Evolutionary conservation across 2,888 invertebrate genomes (phyloP), one percentile per base, ranked within the genome.

Genomic region (Bombyx huttoni): DNA sequence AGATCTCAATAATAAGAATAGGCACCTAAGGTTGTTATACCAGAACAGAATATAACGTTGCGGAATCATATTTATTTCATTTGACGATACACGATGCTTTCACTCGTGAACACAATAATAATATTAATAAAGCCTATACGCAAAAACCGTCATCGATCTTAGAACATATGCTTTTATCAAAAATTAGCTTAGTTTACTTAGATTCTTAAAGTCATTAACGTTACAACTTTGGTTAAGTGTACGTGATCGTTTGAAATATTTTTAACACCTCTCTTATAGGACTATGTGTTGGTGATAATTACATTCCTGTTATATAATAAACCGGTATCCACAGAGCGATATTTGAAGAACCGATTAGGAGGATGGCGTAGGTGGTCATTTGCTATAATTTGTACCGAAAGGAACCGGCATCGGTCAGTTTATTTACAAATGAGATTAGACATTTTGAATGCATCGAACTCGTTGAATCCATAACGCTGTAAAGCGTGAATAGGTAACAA

Each of bases 291-390:
- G 40, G 40, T 40, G 40, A 10, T 40, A 73, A 73, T 60, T 68
- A 74, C 76, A 63, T 62, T 63, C 53, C 33, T 58, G 62, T 63
- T 65, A 67, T 40, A 40, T 40, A 70, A 67, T 1, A 69, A 70
- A 70, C 65, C 66, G 60, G 60, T 63, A 63, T 64, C 64, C 65
- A 68, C 58, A 66, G 61, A 55, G 54, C 58, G 55, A 61, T 74
- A 65, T 80, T 75, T 75, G 68, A 58, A 62, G 55, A 69, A 70
- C 63, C 64, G 65, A 75, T 76, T 74, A 75, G 67, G 62, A 48
- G 54, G 53, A 57, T 53, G 58, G 64, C 65, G 70, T 69, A 64
- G 69, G 71, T 70, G 67, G 68, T 61, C 67, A 68, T 65, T 67
- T 64, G 57, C 62, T 62, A 58, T 67, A 69, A 68, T 68, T 70